Conservation (phyloP, 2,113 vertebrate genomes). For the Chaenocephalus aceratus region DNA sequence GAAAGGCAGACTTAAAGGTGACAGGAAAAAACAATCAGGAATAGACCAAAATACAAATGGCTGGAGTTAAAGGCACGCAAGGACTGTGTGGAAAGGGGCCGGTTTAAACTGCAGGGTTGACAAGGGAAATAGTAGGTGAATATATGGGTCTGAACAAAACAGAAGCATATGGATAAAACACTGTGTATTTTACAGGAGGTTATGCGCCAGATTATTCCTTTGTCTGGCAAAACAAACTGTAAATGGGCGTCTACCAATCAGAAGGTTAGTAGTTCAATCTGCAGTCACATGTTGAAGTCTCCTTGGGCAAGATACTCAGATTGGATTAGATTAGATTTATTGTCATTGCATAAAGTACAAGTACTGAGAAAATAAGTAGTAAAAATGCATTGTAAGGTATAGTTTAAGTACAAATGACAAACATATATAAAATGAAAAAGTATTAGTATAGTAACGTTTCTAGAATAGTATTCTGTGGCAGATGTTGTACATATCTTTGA, state of each 20-base stretch:
- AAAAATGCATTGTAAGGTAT: too few species aligned
- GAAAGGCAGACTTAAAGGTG: not conserved
- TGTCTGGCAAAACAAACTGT: not conserved
- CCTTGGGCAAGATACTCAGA: too few species aligned
- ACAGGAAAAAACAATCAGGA: too few species aligned
- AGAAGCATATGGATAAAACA: not conserved
- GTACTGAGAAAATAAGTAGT: too few species aligned
- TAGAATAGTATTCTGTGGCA: not conserved
- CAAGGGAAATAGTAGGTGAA: not conserved
- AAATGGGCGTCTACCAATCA: too few species aligned
- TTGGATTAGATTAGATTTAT: too few species aligned
- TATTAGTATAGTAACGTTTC: too few species aligned
- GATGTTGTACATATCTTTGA: not conserved
- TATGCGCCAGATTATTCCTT: not conserved
- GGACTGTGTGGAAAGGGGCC: not conserved
- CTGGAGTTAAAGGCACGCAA: not conserved
- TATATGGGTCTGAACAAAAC: not conserved
- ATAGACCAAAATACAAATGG: not conserved
- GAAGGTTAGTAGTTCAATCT: too few species aligned
- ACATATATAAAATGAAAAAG: too few species aligned
- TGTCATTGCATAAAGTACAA: too few species aligned
- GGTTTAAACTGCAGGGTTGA: not conserved
- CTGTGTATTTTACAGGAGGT: not conserved
- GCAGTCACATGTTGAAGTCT: too few species aligned
- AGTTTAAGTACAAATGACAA: too few species aligned